Percentiles rank a stretch among this genome's conserved stretches.
Evolutionary conservation across 1,140 invertebrate species (phyloP).

Genomic region (Akabosia matsudoensis): DNA sequence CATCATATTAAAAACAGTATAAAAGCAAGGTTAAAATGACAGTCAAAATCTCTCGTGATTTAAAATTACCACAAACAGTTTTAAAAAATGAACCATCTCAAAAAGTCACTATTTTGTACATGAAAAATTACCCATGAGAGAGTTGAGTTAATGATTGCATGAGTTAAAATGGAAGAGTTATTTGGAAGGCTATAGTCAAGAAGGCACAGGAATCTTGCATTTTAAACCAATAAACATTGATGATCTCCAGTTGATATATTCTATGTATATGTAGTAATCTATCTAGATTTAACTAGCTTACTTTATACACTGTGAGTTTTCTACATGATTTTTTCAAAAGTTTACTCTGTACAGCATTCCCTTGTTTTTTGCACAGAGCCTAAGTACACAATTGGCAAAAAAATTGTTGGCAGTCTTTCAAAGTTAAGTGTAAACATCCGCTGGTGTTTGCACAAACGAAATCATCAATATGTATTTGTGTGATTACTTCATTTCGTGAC

Average conservation of each 20-base stretch:
- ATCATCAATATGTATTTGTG: background rate
- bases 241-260: too few relatives aligned
- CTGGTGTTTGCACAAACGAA: background rate
- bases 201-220: background rate
- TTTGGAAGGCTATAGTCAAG: background rate
- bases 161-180: too few relatives aligned
- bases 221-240: too few relatives aligned
- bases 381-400: constrained; percentile 6
- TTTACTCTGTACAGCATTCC: too few relatives aligned
- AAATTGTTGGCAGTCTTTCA: constrained; percentile 18
- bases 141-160: background rate
- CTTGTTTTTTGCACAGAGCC: too few relatives aligned
- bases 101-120: background rate
- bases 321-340: too few relatives aligned
- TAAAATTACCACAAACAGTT: too few relatives aligned
- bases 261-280: too few relatives aligned
- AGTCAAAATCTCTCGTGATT: background rate
- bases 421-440: background rate
- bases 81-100: background rate
- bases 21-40: background rate
- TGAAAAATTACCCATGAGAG: background rate
- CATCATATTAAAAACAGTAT: too few relatives aligned
- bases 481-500: constrained; percentile 18
- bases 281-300: too few relatives aligned
- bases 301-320: too few relatives aligned